Base-by-base conservation (phyloP, 2,888 invertebrate species). In the Aspidiotus rigidus region DNA sequence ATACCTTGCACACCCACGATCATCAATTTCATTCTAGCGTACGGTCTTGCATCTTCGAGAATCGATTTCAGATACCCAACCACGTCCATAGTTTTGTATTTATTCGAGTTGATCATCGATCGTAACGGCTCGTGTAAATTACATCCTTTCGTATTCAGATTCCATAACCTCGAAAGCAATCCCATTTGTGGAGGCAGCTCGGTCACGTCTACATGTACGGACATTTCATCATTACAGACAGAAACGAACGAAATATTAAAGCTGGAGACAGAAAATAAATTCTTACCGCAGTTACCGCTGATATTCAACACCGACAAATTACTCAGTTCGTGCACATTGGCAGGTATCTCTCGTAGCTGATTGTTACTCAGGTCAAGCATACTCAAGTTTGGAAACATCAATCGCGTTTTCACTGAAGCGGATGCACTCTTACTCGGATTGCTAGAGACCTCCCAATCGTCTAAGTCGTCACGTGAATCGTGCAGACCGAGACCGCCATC, bases 101-200 rank as follows among this genome's bases (percentile, higher is more conserved):
- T 88, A 75, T 95, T 95, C 71, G 90, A 87, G 63, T 90, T 89
- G 71, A 97, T 88, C 91, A 96, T 94, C 0, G 90, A 87, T 72
- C 86, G 87, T 0, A 96, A 79, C 0, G 96, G 95, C 76, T 95
- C 96, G 75, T 87, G 87, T 11, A 95, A 81, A 40, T 86, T 83
- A 76, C 98, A 98, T 3, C 93, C 93, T 57, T 88, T 84, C 3
- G 96, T 90, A 78, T 93, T 94, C 54, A 99, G 81, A 80, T 95
- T 97, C 97, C 98, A 98, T 54, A 99, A 82, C n/a, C 94, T 86
- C 0, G 90, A 89, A 2, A 98, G 82, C 8, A 96, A 81, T 0
- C 99, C 98, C 86, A 99, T 89, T 78, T 96, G 93, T 0, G 97
- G 90, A 0, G 98, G 98, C 67, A 99, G 83, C 76, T 94, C 90